phyloP scores from a whole-genome alignment of 1,140 invertebrate species.

The Venturia canescens region DNA sequence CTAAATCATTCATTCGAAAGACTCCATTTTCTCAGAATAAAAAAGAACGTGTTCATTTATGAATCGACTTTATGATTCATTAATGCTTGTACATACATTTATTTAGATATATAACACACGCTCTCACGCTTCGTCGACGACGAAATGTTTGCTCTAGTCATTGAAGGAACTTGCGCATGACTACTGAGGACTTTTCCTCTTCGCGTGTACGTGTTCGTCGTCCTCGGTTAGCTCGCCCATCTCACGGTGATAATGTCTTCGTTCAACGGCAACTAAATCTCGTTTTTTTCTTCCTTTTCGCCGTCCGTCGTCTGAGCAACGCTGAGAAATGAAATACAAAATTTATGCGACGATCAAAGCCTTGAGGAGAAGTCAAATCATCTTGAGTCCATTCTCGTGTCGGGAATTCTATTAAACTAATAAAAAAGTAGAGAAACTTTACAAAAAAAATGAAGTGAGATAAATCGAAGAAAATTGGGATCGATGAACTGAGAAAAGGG shows the following conservation, averaged over 20 bases:
- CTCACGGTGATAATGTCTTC: not conserved
- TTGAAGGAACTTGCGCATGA: conserved; percentile 28
- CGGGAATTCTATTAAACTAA: too few relatives aligned
- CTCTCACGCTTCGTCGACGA: conserved; percentile 11
- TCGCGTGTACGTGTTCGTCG: not conserved
- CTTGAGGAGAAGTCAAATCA: not conserved
- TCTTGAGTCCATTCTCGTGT: not conserved
- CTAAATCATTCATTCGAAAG: not conserved
- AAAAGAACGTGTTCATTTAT: not conserved
- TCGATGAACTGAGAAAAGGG: too few relatives aligned
- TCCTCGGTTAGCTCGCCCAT: conserved; percentile 7
- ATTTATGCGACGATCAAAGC: too few relatives aligned
- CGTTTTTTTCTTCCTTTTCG: not conserved
- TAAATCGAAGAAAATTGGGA: too few relatives aligned
- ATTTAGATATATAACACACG: not conserved
- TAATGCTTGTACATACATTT: not conserved
- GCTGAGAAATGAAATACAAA: not conserved
- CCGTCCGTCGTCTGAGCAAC: not conserved
- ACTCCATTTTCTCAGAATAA: not conserved
- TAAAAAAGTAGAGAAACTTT: too few relatives aligned
- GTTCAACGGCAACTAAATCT: not conserved
- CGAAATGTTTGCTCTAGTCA: conserved; percentile 34
- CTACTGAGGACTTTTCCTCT: conserved; percentile 17
- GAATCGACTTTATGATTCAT: conserved; percentile 31
- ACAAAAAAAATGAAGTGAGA: too few relatives aligned